phyloP scores from a whole-genome alignment of 2,797 vertebrate genomes.

The Apogon talboti region DNA sequence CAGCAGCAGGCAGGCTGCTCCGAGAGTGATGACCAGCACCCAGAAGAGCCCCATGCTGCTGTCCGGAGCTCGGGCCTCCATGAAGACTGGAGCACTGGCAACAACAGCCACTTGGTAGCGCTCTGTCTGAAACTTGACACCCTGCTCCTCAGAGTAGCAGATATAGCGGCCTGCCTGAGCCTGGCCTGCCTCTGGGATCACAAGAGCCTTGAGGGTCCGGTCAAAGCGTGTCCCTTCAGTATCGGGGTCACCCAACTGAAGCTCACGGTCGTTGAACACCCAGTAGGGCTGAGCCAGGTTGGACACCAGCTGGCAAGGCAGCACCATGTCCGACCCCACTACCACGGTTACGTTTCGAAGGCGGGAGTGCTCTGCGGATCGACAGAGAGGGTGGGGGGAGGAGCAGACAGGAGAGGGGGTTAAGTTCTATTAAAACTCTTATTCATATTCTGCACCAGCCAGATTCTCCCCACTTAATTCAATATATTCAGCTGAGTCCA shows the following conservation, averaged over 20 bases:
- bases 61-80: slow-evolving; percentile 90
- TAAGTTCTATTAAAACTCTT: slow-evolving; percentile 37
- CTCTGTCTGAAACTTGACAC: slow-evolving; percentile 86
- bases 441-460: slow-evolving; percentile 39
- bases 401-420: slow-evolving; percentile 17
- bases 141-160: slow-evolving; percentile 93
- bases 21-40: slow-evolving; percentile 93
- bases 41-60: slow-evolving; percentile 92
- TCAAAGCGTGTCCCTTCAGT: slow-evolving; percentile 86
- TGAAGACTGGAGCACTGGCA: slow-evolving; percentile 84
- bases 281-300: slow-evolving; percentile 92
- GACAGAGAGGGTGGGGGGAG: neutral
- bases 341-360: slow-evolving; percentile 91
- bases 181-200: slow-evolving; percentile 85
- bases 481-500: slow-evolving; percentile 50
- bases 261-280: slow-evolving; percentile 89
- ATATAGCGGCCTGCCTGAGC: slow-evolving; percentile 88
- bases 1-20: slow-evolving; percentile 89
- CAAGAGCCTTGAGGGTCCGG: slow-evolving; percentile 86
- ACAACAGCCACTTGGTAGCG: slow-evolving; percentile 90
- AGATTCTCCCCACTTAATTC: slow-evolving; percentile 48
- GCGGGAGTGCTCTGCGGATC: slow-evolving; percentile 79
- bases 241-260: slow-evolving; percentile 73
- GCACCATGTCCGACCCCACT: slow-evolving; percentile 91
- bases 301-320: slow-evolving; percentile 92